These are phyloP conservation scores for Malacoraja senta DNA, from an alignment of 2,797 vertebrate genomes.

Conservation along the genomic window DNA sequence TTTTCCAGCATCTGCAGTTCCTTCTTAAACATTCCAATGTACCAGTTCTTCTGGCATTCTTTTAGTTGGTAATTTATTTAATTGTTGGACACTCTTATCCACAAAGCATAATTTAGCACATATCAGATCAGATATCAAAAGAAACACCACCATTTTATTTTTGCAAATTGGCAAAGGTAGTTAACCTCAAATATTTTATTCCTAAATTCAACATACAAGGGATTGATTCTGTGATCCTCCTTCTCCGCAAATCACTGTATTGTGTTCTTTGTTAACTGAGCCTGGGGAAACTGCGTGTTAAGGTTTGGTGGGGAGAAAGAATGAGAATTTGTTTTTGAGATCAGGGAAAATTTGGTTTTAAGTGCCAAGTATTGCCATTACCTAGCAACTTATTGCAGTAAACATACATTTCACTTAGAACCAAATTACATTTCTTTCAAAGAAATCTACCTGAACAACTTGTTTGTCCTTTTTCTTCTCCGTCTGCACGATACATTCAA, in stretches of 20 bases:
- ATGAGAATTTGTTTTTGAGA: not conserved
- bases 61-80: not conserved
- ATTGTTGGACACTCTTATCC: not conserved
- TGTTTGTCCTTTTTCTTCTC: slow-evolving; percentile 70
- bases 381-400: not conserved
- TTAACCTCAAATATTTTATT: no score
- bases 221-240: not conserved
- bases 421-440: slow-evolving; percentile 13
- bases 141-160: not conserved
- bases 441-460: slow-evolving; percentile 58
- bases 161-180: not conserved
- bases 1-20: no score
- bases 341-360: not conserved
- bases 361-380: not conserved
- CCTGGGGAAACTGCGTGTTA: no score
- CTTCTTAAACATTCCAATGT: no score
- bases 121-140: not conserved
- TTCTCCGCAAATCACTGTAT: not conserved
- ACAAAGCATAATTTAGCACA: not conserved
- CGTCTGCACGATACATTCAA: slow-evolving; percentile 67
- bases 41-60: not conserved
- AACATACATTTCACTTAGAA: not conserved
- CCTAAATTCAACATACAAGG: no score
- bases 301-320: not conserved
- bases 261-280: not conserved